Evolutionary conservation across 2,888 invertebrate genomes (phyloP).

Genomic region (Yponomeuta malinellus): DNA sequence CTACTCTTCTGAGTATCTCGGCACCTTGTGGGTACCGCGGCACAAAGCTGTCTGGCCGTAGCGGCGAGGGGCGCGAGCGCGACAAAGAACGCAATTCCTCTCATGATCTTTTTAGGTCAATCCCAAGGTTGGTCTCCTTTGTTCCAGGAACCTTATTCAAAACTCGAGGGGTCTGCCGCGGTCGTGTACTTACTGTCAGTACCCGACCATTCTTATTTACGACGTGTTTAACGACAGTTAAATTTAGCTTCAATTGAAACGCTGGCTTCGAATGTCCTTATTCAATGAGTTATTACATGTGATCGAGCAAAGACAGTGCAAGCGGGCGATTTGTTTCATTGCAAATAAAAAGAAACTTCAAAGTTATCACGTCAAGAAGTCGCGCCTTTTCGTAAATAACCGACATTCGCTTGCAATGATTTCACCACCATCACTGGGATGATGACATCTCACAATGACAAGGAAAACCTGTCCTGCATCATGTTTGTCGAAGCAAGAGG

Average conservation of each 20-base stretch:
- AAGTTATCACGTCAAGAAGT: background rate
- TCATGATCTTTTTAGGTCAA: conserved; percentile 44
- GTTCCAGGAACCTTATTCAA: conserved; percentile 19
- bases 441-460: background rate
- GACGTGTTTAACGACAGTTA: conserved; percentile 8
- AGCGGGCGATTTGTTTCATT: background rate
- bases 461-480: background rate
- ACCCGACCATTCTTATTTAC: conserved; percentile 3
- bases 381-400: background rate
- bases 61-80: conserved; percentile 37
- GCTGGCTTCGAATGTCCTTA: background rate
- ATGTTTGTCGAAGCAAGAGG: no score
- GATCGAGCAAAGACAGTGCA: background rate
- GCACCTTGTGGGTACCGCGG: conserved; percentile 6
- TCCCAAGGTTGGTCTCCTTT: conserved; percentile 47
- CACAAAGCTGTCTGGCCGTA: conserved; percentile 8
- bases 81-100: conserved; percentile 44
- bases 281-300: background rate
- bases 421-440: background rate
- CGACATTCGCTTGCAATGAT: background rate
- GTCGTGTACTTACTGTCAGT: background rate
- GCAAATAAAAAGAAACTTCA: background rate
- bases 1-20: background rate
- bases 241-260: background rate
- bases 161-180: conserved; percentile 16